phyloP scores from a whole-genome alignment of 2,797 vertebrate species.

The Cuniculus paca region DNA sequence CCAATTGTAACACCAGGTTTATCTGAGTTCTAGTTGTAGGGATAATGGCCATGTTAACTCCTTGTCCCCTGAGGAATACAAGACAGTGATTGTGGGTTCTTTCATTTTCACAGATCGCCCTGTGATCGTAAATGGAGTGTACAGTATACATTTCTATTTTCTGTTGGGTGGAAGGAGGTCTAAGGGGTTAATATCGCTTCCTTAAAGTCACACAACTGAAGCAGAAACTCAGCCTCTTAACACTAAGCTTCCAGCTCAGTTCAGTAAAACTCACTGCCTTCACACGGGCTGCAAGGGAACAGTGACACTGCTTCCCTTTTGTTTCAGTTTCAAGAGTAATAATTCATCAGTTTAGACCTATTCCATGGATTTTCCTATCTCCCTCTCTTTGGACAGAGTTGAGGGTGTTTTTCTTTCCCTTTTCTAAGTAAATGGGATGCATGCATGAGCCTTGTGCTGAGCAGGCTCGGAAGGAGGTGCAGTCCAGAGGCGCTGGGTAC shows the following conservation, averaged over 20 bases:
- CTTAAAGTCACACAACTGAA: neutral
- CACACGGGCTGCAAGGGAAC: neutral
- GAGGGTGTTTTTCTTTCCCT: constrained; percentile 37
- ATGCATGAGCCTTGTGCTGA: constrained; percentile 22
- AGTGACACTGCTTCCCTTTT: constrained; percentile 6
- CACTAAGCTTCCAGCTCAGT: neutral
- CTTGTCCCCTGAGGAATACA: constrained; percentile 37
- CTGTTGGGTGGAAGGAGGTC: neutral
- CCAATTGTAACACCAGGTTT: constrained; percentile 57
- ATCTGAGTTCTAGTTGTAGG: constrained; percentile 22
- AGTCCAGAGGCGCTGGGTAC: neutral
- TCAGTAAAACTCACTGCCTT: neutral
- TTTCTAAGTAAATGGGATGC: constrained; percentile 47
- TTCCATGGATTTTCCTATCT: neutral
- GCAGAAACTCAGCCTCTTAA: neutral
- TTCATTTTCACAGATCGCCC: neutral
- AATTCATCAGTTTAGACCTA: constrained; percentile 53
- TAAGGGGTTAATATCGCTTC: neutral
- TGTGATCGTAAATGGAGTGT: neutral
- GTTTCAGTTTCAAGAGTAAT: constrained; percentile 66
- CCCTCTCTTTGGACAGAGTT: neutral
- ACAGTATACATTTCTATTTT: constrained; percentile 11
- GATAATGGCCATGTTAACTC: constrained; percentile 35
- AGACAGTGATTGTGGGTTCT: neutral
- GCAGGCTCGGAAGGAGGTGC: neutral